Base-by-base conservation (phyloP, 2,113 vertebrate species). In the Rhizomys pruinosus region DNA sequence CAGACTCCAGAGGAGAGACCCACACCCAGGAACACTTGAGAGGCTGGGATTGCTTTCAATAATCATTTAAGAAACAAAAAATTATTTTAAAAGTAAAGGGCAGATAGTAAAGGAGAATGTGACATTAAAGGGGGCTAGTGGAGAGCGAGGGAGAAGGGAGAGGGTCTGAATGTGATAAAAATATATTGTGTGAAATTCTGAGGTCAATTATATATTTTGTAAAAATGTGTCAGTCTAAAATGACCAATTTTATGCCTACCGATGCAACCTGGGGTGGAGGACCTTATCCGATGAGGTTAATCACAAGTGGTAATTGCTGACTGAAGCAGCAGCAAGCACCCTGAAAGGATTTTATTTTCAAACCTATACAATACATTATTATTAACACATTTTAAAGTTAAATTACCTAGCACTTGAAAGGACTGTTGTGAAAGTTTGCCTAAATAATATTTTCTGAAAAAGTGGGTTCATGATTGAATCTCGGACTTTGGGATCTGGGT, bases 301-400 rank as follows among this genome's bases (percentile, higher is more conserved):
- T 44, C n/a, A 63, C 2, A 64, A 42, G 68, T 8, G 2, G 37
- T 55, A 42, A 74, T 12, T 42, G 37, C 27, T 34, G 16, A 55
- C 29, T 77, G 29, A 59, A 80, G 23, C 11, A 91, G 23, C 11
- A 91, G 20, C 55, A 71, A 64, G 34, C 66, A 29, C 47, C 15
- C 88, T 71, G 79, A 87, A 74, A 84, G 37, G 2, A 27, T 86
- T 92, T 93, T 59, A 52, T 77, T 74, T 61, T 61, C 81, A 93
- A 85, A 37, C 19, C n/a, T 16, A 11, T 27, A 5, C 25, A 52
- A 1, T 34, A 88, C n/a, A n/a, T n/a, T 10, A 42, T 73, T 80
- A 55, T 68, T 66, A 82, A 79, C 6, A 52, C 25, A 27, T 84
- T 79, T n/a, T 92, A 87, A 87, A 79, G 66, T 7, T 57, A 61